Evolutionary conservation across 2,888 invertebrate species (phyloP).

Genomic region (Hemicrepidius hirtus): DNA sequence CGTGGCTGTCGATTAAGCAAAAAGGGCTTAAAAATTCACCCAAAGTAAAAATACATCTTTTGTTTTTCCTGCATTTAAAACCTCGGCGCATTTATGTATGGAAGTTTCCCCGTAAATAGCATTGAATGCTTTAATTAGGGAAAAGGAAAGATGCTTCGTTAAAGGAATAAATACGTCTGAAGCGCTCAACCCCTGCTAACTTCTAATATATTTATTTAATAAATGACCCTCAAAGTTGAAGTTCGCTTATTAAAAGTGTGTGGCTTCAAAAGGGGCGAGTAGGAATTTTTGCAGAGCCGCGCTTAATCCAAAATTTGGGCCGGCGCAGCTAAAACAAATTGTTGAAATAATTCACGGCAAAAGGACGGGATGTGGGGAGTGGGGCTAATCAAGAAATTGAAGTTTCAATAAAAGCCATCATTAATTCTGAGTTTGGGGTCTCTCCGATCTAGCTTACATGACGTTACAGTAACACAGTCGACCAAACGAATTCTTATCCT

Average conservation of each 20-base stretch:
- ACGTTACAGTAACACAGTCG: conserved; percentile 63
- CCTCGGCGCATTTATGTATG: background rate
- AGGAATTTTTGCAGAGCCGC: conserved; percentile 35
- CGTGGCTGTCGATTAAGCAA: conserved; percentile 52
- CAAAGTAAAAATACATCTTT: conserved; percentile 6
- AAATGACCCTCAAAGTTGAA: conserved; percentile 34
- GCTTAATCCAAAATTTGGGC: conserved; percentile 41
- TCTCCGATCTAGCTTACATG: conserved; percentile 63
- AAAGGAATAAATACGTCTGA: conserved; percentile 21
- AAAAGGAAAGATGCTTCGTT: conserved; percentile 13
- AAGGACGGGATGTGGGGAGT: conserved; percentile 62
- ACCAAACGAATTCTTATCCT: conserved; percentile 49
- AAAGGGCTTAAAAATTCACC: conserved; percentile 46
- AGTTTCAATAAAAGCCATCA: conserved; percentile 83
- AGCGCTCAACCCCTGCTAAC: conserved; percentile 2
- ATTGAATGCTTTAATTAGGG: conserved; percentile 8
- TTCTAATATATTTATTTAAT: conserved; percentile 39
- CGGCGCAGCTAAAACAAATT: conserved; percentile 65
- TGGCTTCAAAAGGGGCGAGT: conserved; percentile 30
- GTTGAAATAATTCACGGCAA: conserved; percentile 68
- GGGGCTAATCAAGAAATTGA: conserved; percentile 80
- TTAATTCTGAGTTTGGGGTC: conserved; percentile 77
- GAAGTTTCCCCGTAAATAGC: conserved; percentile 1
- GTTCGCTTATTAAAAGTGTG: conserved; percentile 44
- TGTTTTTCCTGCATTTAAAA: conserved; percentile 10